A percentile compares a stretch with the other conserved stretches of the same genome.
These are phyloP conservation scores for Pandemis heparana DNA, from an alignment of 2,888 invertebrate species.

Conservation along the genomic window DNA sequence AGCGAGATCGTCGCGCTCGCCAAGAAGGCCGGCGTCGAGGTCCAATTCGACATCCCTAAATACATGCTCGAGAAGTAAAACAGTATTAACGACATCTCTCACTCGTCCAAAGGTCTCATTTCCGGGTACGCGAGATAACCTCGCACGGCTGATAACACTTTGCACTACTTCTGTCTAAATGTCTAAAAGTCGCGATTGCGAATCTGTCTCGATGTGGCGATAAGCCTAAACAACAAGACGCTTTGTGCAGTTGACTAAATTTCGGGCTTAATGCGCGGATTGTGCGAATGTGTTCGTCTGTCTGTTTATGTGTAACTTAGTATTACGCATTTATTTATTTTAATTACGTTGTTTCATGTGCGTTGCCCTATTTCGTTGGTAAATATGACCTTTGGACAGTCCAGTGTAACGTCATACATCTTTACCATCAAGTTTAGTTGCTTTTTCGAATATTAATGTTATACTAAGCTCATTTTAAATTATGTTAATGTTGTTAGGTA, in stretches of 20 bases:
- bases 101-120: constrained; percentile 24
- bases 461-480: constrained; percentile 22
- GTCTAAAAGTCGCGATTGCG: not conserved
- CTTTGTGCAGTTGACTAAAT: not conserved
- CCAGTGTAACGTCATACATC: constrained; percentile 13
- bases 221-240: not conserved
- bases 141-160: constrained; percentile 17
- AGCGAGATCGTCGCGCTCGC: constrained; percentile 92
- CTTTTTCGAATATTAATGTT: constrained; percentile 40
- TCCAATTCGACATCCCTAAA: constrained; percentile 92
- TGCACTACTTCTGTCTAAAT: not conserved
- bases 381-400: constrained; percentile 34
- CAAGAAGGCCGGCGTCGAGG: constrained; percentile 91
- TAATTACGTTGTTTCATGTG: constrained; percentile 13
- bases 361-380: not conserved
- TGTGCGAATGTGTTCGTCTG: not conserved
- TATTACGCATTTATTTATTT: constrained; percentile 38
- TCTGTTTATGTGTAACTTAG: constrained; percentile 27
- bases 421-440: constrained; percentile 29
- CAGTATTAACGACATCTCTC: constrained; percentile 33
- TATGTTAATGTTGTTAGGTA: constrained; percentile 25
- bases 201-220: not conserved
- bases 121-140: constrained; percentile 22
- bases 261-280: not conserved
- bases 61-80: constrained; percentile 73